These are phyloP conservation scores for Pararge aegeria DNA, from an alignment of 1,140 invertebrate genomes.

Conservation along the genomic window DNA sequence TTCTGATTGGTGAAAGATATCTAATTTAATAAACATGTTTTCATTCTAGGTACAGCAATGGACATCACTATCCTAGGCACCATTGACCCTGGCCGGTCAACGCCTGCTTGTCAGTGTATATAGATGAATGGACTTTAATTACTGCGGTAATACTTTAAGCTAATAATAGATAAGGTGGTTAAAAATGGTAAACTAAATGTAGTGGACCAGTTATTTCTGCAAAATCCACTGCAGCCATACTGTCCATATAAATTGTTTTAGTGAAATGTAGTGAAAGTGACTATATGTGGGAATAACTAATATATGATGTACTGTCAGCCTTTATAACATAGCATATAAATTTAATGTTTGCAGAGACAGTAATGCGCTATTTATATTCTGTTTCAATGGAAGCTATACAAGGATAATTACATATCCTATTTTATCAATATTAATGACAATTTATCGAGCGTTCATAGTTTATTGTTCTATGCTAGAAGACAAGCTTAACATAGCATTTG, in stretches of 20 bases:
- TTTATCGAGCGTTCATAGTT: no score
- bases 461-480: no score
- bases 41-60: constrained; percentile 61
- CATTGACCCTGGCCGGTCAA: constrained; percentile 59
- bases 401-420: background rate
- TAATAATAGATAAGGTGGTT: constrained; percentile 18
- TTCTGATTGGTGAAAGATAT: no score
- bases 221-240: constrained; percentile 21
- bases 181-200: constrained; percentile 11
- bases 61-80: constrained; percentile 63
- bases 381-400: constrained; percentile 3
- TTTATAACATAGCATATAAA: background rate
- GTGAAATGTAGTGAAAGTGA: constrained; percentile 17
- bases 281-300: background rate
- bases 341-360: no score
- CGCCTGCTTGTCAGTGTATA: constrained; percentile 44
- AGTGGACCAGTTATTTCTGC: constrained; percentile 13
- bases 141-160: constrained; percentile 18
- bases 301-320: background rate
- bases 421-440: background rate
- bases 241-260: constrained; percentile 16
- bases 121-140: constrained; percentile 47
- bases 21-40: constrained; percentile 10
- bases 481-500: no score
- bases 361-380: background rate